Conservation (phyloP, 2,888 invertebrate species). For the Agrochola circellaris region DNA sequence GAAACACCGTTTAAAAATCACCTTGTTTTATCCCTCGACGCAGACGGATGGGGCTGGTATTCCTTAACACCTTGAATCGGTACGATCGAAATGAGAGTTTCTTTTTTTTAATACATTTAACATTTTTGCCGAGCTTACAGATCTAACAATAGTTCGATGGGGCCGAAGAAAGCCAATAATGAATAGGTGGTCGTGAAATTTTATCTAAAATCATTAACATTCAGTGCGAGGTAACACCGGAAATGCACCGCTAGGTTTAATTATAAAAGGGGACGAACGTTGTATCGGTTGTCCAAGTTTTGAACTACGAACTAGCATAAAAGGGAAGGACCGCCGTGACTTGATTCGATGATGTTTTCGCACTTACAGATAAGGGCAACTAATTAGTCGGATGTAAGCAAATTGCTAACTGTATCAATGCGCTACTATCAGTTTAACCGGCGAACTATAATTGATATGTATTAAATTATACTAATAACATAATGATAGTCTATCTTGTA, state of each 20-base stretch:
- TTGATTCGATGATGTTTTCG: constrained; percentile 55
- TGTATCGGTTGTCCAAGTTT: constrained; percentile 43
- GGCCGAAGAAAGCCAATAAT: not conserved
- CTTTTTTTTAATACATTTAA: not conserved
- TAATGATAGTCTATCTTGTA: constrained; percentile 14
- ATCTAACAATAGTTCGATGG: not conserved
- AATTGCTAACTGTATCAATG: constrained; percentile 51
- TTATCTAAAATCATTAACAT: constrained; percentile 27
- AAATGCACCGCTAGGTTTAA: constrained; percentile 61
- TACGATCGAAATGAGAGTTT: not conserved
- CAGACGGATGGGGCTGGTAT: not conserved
- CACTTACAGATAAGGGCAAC: constrained; percentile 47
- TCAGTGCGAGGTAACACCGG: constrained; percentile 54
- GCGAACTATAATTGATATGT: constrained; percentile 46
- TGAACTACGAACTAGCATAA: constrained; percentile 40
- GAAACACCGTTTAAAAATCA: not conserved
- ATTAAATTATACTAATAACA: constrained; percentile 29
- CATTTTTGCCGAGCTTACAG: not conserved
- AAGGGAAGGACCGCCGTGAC: constrained; percentile 50
- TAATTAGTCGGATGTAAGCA: constrained; percentile 58
- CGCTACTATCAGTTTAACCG: constrained; percentile 34
- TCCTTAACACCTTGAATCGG: not conserved
- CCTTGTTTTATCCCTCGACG: no score
- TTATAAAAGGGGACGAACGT: constrained; percentile 38
- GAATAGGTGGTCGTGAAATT: not conserved